phyloP scores from a whole-genome alignment of 2,888 invertebrate species.

The Tipula unca region DNA sequence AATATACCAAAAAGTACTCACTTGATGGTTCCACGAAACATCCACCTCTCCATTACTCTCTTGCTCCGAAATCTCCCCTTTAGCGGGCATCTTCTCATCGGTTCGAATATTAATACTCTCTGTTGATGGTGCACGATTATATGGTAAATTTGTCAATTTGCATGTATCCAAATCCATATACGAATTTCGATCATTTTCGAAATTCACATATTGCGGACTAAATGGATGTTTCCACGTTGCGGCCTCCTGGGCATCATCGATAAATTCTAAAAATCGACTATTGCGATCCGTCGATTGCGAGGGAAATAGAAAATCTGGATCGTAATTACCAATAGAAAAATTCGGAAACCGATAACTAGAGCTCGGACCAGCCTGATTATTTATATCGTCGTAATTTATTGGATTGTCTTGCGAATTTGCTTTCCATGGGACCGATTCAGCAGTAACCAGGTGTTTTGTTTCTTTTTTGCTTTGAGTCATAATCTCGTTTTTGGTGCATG shows the following conservation, averaged over 20 bases:
- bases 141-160: conserved; percentile 29
- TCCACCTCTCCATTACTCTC: conserved; percentile 78
- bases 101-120: conserved; percentile 66
- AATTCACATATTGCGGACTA: conserved; percentile 29
- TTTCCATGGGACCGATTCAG: background rate
- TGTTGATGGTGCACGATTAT: conserved; percentile 30
- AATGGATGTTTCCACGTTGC: conserved; percentile 22
- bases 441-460: background rate
- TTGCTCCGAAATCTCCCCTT: conserved; percentile 78
- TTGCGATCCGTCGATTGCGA: background rate
- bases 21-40: conserved; percentile 60
- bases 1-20: conserved; percentile 37
- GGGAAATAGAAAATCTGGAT: conserved; percentile 14
- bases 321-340: conserved; percentile 15
- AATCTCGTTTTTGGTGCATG: background rate
- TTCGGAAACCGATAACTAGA: conserved; percentile 20
- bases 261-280: conserved; percentile 21
- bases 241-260: conserved; percentile 10
- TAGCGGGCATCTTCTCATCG: conserved; percentile 79
- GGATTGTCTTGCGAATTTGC: background rate
- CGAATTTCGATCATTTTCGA: conserved; percentile 35
- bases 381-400: background rate
- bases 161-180: conserved; percentile 40
- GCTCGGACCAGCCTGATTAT: conserved; percentile 20
- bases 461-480: background rate